A percentile compares a stretch with the other conserved stretches of the same genome.
These are phyloP conservation scores for Anolis apletophallus DNA, from an alignment of 2,797 vertebrate species.

Conservation along the genomic window DNA sequence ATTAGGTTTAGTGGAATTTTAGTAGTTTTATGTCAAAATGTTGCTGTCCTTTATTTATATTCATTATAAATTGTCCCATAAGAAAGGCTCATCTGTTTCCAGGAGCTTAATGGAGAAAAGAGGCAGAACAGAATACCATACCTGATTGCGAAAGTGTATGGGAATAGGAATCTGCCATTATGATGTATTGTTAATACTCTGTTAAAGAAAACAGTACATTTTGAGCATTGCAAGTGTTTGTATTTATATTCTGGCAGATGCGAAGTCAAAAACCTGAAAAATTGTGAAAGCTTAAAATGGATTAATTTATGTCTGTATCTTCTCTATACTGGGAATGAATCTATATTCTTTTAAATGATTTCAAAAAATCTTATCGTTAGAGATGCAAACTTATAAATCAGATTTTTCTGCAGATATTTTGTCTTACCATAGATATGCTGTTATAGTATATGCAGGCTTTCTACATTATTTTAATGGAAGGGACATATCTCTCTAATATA, in stretches of 20 bases:
- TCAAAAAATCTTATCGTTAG: not conserved
- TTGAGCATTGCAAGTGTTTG: constrained; percentile 46
- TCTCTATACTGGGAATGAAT: not conserved
- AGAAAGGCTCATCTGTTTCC: not conserved
- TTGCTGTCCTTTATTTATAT: not conserved
- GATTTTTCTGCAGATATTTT: not conserved
- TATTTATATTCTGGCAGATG: constrained; percentile 35
- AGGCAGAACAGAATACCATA: not conserved
- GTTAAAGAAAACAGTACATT: constrained; percentile 57
- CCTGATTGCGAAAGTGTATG: constrained; percentile 43
- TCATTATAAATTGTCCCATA: not conserved
- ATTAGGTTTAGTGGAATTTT: not conserved
- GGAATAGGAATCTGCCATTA: constrained; percentile 16
- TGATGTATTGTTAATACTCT: constrained; percentile 50
- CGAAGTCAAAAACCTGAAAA: constrained; percentile 35
- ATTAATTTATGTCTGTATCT: constrained; percentile 14
- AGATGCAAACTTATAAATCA: not conserved
- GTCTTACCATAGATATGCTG: not conserved
- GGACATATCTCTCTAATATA: not conserved
- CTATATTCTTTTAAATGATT: not conserved
- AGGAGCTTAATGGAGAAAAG: not conserved
- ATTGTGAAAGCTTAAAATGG: constrained; percentile 49
- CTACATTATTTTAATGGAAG: not conserved
- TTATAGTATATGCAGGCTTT: not conserved
- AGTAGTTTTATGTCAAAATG: not conserved